Evolutionary conservation across 2,888 invertebrate genomes (phyloP).

Genomic region (Mantis religiosa): DNA sequence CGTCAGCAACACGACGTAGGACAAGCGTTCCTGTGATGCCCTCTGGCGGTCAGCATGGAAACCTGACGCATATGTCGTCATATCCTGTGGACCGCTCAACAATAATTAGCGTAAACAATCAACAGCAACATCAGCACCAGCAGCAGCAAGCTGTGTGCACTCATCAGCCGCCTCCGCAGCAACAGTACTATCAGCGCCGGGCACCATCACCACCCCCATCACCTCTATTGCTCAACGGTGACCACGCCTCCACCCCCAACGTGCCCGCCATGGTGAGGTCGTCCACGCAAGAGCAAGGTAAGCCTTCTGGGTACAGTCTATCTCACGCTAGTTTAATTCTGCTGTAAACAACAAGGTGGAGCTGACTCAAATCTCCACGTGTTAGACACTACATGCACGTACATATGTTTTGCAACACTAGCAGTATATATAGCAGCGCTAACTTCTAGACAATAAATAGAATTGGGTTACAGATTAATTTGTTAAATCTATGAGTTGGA

Average conservation of each 20-base stretch:
- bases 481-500: too few relatives aligned
- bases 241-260: conserved; percentile 43
- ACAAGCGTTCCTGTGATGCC: conserved; percentile 39
- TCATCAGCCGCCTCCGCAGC: background rate
- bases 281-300: conserved; percentile 19
- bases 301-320: background rate
- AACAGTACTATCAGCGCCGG: background rate
- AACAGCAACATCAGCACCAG: background rate
- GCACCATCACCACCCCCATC: conserved; percentile 11
- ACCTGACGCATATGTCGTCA: background rate
- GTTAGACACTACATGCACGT: too few relatives aligned
- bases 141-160: background rate
- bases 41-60: background rate
- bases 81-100: conserved; percentile 1
- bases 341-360: too few relatives aligned
- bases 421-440: too few relatives aligned
- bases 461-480: too few relatives aligned
- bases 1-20: conserved; percentile 34
- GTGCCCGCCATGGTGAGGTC: conserved; percentile 38
- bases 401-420: too few relatives aligned
- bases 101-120: background rate
- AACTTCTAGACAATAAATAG: too few relatives aligned
- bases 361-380: too few relatives aligned
- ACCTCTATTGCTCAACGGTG: conserved; percentile 33
- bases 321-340: too few relatives aligned